Evolutionary conservation across 2,888 invertebrate genomes (phyloP).

Genomic region (Drosophila prostipennis): DNA sequence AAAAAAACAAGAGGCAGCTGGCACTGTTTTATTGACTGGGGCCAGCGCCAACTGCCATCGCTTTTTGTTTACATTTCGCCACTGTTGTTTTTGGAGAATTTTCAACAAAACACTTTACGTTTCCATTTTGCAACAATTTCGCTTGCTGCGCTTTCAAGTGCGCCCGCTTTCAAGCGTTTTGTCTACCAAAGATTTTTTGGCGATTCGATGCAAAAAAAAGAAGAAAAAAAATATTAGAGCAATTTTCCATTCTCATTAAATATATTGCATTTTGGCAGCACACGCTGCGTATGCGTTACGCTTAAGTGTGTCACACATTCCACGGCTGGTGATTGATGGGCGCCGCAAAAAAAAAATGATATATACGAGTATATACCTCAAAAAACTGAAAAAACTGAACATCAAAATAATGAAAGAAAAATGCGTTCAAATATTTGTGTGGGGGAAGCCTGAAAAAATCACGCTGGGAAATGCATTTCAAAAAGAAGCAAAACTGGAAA

Average conservation of each 20-base stretch:
- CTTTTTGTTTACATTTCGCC: conserved; percentile 61
- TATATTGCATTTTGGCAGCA: conserved; percentile 23
- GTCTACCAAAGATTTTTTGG: conserved; percentile 34
- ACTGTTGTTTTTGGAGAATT: conserved; percentile 75
- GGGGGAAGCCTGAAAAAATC: conserved; percentile 6
- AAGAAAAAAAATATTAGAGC: conserved; percentile 42
- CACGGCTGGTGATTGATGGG: conserved; percentile 61
- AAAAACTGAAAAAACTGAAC: too few species aligned
- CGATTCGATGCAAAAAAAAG: conserved; percentile 35
- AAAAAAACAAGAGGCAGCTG: conserved; percentile 50
- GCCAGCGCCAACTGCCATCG: conserved; percentile 38
- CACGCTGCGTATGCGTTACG: conserved; percentile 61
- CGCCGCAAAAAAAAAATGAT: conserved; percentile 16
- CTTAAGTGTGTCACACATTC: conserved; percentile 60
- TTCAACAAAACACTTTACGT: conserved; percentile 79
- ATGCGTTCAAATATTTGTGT: conserved; percentile 15
- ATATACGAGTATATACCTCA: background rate
- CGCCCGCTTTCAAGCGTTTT: conserved; percentile 57
- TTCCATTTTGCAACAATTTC: conserved; percentile 67
- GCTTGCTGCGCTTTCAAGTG: conserved; percentile 67
- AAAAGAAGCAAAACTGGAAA: conserved; percentile 20
- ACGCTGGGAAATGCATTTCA: conserved; percentile 30
- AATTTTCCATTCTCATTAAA: conserved; percentile 51
- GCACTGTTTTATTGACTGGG: conserved; percentile 69
- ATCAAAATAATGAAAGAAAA: conserved; percentile 40